Percentiles rank a stretch among this genome's conserved stretches.
Evolutionary conservation across 2,113 vertebrate species (phyloP).

Genomic region (Cettia cetti): DNA sequence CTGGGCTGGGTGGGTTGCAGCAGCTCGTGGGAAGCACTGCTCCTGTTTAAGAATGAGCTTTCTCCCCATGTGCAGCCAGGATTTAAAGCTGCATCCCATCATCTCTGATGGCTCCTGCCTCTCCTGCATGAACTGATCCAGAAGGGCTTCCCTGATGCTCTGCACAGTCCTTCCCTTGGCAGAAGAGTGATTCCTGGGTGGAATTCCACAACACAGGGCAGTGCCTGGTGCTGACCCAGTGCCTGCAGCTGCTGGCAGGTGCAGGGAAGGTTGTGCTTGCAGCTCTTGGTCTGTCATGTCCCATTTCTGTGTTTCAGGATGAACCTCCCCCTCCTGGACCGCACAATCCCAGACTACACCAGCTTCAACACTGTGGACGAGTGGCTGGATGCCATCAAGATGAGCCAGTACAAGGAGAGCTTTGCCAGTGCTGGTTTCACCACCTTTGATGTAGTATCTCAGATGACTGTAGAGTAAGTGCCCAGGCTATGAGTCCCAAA

Average conservation of each 20-base stretch:
- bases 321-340: constrained; percentile 91
- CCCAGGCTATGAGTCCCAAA: not conserved
- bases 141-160: not conserved
- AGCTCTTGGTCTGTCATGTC: not conserved
- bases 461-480: constrained; percentile 96
- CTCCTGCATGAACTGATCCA: not conserved
- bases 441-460: constrained; percentile 90
- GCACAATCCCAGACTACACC: constrained; percentile 92
- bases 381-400: constrained; percentile 97
- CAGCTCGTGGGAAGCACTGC: not conserved
- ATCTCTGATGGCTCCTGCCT: not conserved
- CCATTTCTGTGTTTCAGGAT: constrained; percentile 72
- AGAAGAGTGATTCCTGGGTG: not conserved
- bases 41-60: accelerated
- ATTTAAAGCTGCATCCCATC: not conserved
- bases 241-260: not conserved
- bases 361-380: constrained; percentile 93
- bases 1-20: not conserved
- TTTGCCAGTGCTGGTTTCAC: constrained; percentile 87
- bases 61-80: not conserved
- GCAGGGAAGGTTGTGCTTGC: not conserved
- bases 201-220: accelerated
- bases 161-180: not conserved
- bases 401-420: constrained; percentile 97
- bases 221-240: not conserved